Evolutionary conservation across 2,888 invertebrate species (phyloP).

Genomic region (Macrosiphum euphorbiae): DNA sequence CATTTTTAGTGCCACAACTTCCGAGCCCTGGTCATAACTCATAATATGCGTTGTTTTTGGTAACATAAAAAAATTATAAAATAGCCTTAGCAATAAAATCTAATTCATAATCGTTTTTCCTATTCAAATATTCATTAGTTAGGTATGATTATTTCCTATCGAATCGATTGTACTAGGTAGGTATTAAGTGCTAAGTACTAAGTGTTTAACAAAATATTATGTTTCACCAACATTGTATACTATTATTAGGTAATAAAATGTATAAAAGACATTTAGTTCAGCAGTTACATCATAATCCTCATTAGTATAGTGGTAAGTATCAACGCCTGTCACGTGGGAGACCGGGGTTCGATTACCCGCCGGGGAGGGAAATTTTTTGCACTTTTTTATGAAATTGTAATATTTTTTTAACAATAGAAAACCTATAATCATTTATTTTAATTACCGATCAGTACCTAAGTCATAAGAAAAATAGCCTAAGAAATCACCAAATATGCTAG

Average conservation of each 20-base stretch:
- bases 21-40: too few relatives aligned
- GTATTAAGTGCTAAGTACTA: too few relatives aligned
- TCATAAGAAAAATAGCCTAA: too few relatives aligned
- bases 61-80: not conserved
- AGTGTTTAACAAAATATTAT: too few relatives aligned
- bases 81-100: not conserved
- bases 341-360: conserved; percentile 74
- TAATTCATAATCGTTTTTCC: not conserved
- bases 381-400: not conserved
- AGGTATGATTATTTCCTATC: not conserved
- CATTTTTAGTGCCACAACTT: too few relatives aligned
- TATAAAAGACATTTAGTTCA: not conserved
- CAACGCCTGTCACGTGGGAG: conserved; percentile 73
- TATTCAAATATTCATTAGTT: not conserved
- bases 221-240: not conserved
- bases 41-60: not conserved
- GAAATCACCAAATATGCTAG: too few relatives aligned
- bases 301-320: conserved; percentile 74
- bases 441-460: too few relatives aligned
- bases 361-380: conserved; percentile 70
- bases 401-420: not conserved
- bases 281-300: conserved; percentile 69
- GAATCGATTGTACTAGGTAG: too few relatives aligned
- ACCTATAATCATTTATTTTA: too few relatives aligned
- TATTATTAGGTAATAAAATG: not conserved